Base-by-base conservation (phyloP, 2,113 vertebrate genomes). In the Salvator merianae region DNA sequence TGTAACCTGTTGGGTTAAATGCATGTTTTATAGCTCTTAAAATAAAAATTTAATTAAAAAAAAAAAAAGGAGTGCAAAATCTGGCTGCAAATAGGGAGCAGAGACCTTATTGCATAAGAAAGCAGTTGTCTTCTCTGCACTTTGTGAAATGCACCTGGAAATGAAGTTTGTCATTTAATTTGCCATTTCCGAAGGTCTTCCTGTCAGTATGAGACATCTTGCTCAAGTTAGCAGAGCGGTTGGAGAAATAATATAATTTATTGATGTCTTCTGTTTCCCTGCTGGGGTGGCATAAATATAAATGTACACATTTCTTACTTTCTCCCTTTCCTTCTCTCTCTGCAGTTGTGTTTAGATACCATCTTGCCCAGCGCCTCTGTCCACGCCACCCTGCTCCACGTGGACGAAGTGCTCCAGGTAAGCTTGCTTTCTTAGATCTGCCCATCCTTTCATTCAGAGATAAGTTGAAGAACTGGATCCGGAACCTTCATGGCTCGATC, bases 121-220 rank as follows among this genome's bases (percentile, higher is more conserved):
- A 59, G 81, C 69, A 59, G 13, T 24, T 28, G 16, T 10, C 24
- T 62, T 34, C 65, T 30, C 68, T 68, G 16, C 50, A 70, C 69
- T 74, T n/a, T 40, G 66, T 30, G 30, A 82, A 72, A 38, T 65
- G 75, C 81, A 83, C 85, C 70, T 73, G 85, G 75, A 40, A 66
- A 53, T 79, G 80, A 73, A 79, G 81, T 68, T 87, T 79, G 81
- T 87, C 85, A 83, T 83, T 87, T 75, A 78, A 20, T 63, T 84
- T 86, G 91, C 76, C 68, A 10, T 84, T 65, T 84, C 0, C 0
- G 66, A 81, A 30, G 55, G 66, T 43, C 81, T 0, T 9, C 77
- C 87, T 86, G 86, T 83, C 83, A 30, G 71, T 18, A 1, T 4
- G 43, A 75, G 76, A 36, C 9, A 1, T 78, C 86, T 86, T 2